Base-by-base conservation (phyloP, 2,113 vertebrate species). In the Columba livia region DNA sequence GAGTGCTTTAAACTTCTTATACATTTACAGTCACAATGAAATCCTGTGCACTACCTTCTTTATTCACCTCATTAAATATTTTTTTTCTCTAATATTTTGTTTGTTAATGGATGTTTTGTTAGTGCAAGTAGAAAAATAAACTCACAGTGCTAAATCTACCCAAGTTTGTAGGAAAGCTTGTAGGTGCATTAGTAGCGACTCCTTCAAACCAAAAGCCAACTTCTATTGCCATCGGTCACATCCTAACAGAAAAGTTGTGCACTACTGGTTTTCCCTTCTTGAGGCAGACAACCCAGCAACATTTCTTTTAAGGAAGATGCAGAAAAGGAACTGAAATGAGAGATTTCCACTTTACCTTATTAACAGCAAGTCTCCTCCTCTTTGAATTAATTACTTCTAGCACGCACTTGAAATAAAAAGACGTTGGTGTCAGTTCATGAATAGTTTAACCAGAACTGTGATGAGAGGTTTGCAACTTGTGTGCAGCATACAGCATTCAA, bases 321-420 rank as follows among this genome's bases (percentile, higher is more conserved):
- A 84, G 54, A 67, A 93, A 74, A 69, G 28, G 38, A 95, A 88
- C 18, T 12, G 48, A 78, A 90, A 74, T 54, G 9, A 87, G 40
- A 82, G 14, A 77, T 29, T 91, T 89, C 23, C 24, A 64, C 17
- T 40, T 18, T 64, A 88, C 34, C 83, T 93, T 54, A 90, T 79
- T 61, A 90, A 64, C 28, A 88, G 42, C 38, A 82, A 58, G 18
- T 79, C 36, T 84, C 47, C 34, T 75, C 25, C 31, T 54, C 50
- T 88, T 58, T 66, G 32, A 58, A 31, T 74, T 93, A 96, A 93
- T 90, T 91, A 90, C 23, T 88, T 81, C 42, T 25, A 79, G 31
- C 69, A 72, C 50, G 44, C 6, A 15, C 61, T 91, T 51, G 62
- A 80, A 96, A 81, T 57, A 83, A 80, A 71, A 94, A 79, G 36